Base-by-base conservation (phyloP, 2,888 invertebrate genomes). In the Hedychridium roseum region DNA sequence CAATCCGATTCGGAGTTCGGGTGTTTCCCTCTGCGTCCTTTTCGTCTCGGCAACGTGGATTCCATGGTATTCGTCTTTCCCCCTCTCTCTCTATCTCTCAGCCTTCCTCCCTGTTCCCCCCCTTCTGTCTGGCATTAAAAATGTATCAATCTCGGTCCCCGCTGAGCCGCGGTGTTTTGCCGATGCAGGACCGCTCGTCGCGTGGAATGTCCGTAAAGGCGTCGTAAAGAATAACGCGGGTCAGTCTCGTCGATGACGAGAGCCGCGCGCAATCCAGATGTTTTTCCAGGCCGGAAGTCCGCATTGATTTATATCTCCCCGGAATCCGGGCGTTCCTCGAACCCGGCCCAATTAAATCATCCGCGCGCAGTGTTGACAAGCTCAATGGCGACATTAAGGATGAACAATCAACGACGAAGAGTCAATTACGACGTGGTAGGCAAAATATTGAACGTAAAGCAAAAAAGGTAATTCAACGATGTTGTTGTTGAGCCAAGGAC, bases 61-160 rank as follows among this genome's bases (percentile, higher is more conserved):
- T 21, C 30, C 17, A 12, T 12, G 5, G 3, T 27, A 18, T 9
- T 5, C 26, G 27, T 21, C 9, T 43, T 38, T 40, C 41, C 41
- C 37, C 3, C 20, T 34, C 21, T 40, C 40, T 14, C 34, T 15
- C 17, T 23, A 17, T 37, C 37, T 37, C 34, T 43, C 35, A 35
- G 35, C 11, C 48, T 45, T 16, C 18, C 39, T 26, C 41, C 39
- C 21, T 41, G 27, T 38, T 27, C 26, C 17, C 15, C 43, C 50
- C 17, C 32, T 31, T 18, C 18, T 23, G n/a, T n/a, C 37, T 38
- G 52, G 66, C 66, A 68, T 70, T 70, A 70, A 70, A 70, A 70
- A 68, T 70, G 66, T 70, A 70, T 70, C 69, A 70, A 70, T 70
- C 69, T 70, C 64, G 41, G n/a, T n/a, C n/a, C n/a, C n/a, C n/a